Conservation (phyloP, 1,140 invertebrate genomes). For the Drosophila paulistorum region DNA sequence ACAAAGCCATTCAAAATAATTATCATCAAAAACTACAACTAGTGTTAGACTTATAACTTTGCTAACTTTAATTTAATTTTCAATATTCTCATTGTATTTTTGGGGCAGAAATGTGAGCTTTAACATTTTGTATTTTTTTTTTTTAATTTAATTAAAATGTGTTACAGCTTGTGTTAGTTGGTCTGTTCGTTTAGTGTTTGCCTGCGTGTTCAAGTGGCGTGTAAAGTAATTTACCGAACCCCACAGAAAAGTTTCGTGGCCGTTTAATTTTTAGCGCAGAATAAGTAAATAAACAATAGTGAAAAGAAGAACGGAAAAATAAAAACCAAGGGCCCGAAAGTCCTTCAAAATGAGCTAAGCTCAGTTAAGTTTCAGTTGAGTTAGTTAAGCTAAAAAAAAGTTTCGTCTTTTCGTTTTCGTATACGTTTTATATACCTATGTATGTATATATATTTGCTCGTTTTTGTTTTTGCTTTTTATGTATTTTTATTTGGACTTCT, state of each 20-base stretch:
- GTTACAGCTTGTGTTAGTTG: conserved; percentile 29
- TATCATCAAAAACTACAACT: too few relatives aligned
- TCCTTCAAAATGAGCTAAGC: conserved; percentile 64
- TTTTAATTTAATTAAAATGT: conserved; percentile 73
- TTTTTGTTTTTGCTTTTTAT: conserved; percentile 2
- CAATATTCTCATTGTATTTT: too few relatives aligned
- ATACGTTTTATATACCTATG: too few relatives aligned
- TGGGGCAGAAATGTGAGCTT: neutral
- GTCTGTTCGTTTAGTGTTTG: conserved; percentile 43
- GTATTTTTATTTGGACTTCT: conserved; percentile 45
- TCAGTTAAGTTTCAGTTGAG: conserved; percentile 62
- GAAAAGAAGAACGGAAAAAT: conserved; percentile 38
- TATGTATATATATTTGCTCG: too few relatives aligned
- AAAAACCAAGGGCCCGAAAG: conserved; percentile 53
- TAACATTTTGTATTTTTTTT: conserved; percentile 15
- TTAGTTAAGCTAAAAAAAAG: conserved; percentile 63
- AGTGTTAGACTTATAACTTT: too few relatives aligned
- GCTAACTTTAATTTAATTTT: too few relatives aligned
- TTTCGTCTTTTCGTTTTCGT: neutral
- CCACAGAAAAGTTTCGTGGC: conserved; percentile 50
- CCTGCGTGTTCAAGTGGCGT: conserved; percentile 77
- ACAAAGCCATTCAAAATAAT: too few relatives aligned
- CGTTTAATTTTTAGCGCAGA: conserved; percentile 76
- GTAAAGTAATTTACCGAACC: conserved; percentile 71
- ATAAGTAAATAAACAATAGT: conserved; percentile 76